Conservation (phyloP, 2,888 invertebrate genomes). For the Eupithecia abbreviata region DNA sequence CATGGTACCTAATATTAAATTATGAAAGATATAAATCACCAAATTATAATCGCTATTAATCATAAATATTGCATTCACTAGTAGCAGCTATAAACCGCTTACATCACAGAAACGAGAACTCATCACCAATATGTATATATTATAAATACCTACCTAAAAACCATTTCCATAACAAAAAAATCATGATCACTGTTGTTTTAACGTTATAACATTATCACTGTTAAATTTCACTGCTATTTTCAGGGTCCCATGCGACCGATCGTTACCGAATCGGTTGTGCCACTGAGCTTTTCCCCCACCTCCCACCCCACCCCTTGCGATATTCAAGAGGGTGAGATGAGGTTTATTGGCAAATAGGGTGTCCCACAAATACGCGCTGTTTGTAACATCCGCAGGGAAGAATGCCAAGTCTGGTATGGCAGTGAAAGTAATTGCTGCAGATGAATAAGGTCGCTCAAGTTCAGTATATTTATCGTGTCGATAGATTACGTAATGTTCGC, state of each 20-base stretch:
- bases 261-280: constrained; percentile 43
- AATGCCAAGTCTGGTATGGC: constrained; percentile 11
- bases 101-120: not conserved
- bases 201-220: not conserved
- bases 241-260: constrained; percentile 45
- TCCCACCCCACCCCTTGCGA: constrained; percentile 36
- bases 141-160: not conserved
- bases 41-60: not conserved
- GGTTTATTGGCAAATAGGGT: constrained; percentile 28
- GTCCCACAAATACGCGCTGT: constrained; percentile 15
- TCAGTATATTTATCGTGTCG: not conserved
- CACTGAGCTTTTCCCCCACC: constrained; percentile 56
- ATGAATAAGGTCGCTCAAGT: not conserved
- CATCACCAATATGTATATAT: not conserved
- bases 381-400: constrained; percentile 7
- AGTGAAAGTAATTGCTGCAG: not conserved
- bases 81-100: not conserved
- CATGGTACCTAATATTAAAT: not conserved
- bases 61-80: not conserved
- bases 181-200: not conserved
- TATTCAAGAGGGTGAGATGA: constrained; percentile 43
- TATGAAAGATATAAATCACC: not conserved
- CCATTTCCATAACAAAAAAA: not conserved
- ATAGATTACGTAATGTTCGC: not conserved
- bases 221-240: constrained; percentile 11